Percentiles rank a stretch among this genome's conserved stretches.
Evolutionary conservation across 2,888 invertebrate species (phyloP).

Genomic region (Xestia c-nigrum): DNA sequence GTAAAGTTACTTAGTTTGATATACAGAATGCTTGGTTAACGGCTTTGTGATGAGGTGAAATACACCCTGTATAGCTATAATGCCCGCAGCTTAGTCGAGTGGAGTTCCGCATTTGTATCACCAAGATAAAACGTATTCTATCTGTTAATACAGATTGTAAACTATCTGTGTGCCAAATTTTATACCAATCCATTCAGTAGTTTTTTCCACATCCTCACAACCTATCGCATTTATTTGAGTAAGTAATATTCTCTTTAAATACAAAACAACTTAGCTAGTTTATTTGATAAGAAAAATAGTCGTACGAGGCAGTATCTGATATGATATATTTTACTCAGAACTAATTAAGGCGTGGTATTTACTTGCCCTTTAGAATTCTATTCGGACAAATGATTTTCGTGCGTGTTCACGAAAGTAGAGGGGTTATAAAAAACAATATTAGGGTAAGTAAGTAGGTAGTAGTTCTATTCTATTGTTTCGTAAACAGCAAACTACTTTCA

Average conservation of each 20-base stretch:
- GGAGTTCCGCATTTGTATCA: neutral
- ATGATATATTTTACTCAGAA: constrained; percentile 25
- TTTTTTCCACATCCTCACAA: no score
- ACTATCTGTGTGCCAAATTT: no score
- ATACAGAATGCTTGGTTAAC: no score
- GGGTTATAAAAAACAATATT: neutral
- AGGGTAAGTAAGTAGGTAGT: neutral
- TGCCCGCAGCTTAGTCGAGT: neutral
- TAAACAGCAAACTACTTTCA: no score
- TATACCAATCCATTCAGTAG: no score
- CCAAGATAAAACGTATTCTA: no score
- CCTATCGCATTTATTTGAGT: no score
- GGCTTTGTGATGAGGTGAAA: no score
- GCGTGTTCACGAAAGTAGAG: constrained; percentile 13
- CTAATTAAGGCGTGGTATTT: constrained; percentile 27
- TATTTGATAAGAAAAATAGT: constrained; percentile 3
- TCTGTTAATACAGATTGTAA: neutral
- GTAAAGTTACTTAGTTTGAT: no score
- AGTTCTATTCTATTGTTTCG: neutral
- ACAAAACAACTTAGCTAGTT: constrained; percentile 2
- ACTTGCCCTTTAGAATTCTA: constrained; percentile 30
- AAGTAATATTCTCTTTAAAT: neutral
- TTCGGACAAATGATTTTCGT: constrained; percentile 5
- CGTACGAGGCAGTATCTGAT: neutral
- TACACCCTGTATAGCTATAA: no score